These are phyloP conservation scores for Aegypius monachus DNA, from an alignment of 2,113 vertebrate species.

Conservation along the genomic window DNA sequence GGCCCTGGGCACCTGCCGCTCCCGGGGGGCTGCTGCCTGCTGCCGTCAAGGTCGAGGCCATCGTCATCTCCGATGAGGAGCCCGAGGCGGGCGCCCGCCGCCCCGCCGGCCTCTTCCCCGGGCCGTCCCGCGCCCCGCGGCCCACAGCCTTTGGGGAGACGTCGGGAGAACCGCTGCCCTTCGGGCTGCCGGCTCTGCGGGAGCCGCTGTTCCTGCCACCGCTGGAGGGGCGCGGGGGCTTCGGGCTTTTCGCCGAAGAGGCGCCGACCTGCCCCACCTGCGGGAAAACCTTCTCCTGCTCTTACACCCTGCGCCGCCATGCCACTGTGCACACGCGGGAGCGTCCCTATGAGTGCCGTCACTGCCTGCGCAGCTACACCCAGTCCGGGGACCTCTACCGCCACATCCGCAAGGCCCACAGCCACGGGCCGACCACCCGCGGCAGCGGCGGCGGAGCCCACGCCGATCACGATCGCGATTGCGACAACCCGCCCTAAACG, in stretches of 20 bases:
- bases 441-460: not conserved
- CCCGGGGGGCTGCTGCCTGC: not conserved
- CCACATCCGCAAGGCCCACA: constrained; percentile 91
- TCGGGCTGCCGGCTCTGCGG: constrained; percentile 55
- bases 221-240: constrained; percentile 75
- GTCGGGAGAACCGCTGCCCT: constrained; percentile 62
- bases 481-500: not conserved
- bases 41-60: constrained; percentile 87
- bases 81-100: constrained; percentile 46
- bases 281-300: constrained; percentile 93
- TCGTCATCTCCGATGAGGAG: constrained; percentile 93
- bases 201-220: constrained; percentile 81
- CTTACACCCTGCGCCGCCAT: constrained; percentile 88
- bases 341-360: constrained; percentile 89
- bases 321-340: constrained; percentile 92
- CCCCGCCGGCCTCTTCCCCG: constrained; percentile 17
- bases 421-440: constrained; percentile 73
- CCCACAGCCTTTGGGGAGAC: constrained; percentile 57
- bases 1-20: not conserved
- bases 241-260: constrained; percentile 84
- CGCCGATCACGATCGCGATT: not conserved
- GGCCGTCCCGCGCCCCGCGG: constrained; percentile 13
- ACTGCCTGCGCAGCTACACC: constrained; percentile 92
- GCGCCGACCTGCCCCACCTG: constrained; percentile 90
- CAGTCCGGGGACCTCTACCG: constrained; percentile 93